These are phyloP conservation scores for Irena cyanogastra DNA, from an alignment of 2,113 vertebrate genomes.

Conservation along the genomic window DNA sequence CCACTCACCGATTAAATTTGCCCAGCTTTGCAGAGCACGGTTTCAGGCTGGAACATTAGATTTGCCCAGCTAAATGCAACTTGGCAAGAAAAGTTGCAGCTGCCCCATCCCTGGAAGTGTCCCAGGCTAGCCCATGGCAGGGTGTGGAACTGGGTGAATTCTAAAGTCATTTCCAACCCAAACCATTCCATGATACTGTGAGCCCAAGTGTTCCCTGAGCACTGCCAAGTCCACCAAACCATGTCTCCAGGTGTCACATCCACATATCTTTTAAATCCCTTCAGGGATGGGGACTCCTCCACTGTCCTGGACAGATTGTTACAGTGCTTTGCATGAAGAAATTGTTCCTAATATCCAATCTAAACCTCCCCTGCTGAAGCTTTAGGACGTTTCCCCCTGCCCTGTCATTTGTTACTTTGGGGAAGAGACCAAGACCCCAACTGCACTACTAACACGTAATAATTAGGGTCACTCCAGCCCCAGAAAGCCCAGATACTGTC, in stretches of 20 bases:
- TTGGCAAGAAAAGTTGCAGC: neutral
- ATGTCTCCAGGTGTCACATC: neutral
- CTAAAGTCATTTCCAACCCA: neutral
- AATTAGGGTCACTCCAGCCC: neutral
- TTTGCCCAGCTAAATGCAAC: neutral
- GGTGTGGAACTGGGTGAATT: neutral
- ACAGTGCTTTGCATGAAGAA: neutral
- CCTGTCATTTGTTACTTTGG: neutral
- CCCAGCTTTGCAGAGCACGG: neutral
- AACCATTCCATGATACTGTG: neutral
- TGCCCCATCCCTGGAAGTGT: neutral
- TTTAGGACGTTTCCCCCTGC: rapidly evolving
- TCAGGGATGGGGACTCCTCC: neutral
- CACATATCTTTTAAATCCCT: rapidly evolving
- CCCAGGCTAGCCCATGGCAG: neutral
- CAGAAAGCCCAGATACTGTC: neutral
- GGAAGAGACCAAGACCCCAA: neutral
- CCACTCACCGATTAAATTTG: neutral
- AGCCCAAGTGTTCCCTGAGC: rapidly evolving
- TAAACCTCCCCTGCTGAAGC: neutral
- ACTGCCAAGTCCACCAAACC: neutral
- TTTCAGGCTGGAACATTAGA: neutral
- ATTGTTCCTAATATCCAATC: neutral
- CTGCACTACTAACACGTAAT: neutral
- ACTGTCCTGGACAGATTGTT: neutral